These are phyloP conservation scores for Cheilinus undulatus DNA, from an alignment of 2,113 vertebrate species.

Conservation along the genomic window DNA sequence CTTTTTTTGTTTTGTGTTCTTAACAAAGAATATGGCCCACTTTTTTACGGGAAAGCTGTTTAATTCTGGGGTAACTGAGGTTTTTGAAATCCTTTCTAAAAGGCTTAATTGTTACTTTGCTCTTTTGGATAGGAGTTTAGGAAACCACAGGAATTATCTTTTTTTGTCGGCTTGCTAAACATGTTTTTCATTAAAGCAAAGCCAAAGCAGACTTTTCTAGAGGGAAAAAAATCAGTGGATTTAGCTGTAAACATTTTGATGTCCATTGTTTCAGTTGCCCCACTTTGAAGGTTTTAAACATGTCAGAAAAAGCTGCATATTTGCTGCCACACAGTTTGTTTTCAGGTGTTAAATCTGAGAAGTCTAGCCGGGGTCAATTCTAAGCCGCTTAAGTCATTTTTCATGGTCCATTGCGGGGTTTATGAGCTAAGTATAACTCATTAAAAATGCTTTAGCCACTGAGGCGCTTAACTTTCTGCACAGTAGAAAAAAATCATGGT, in stretches of 20 bases:
- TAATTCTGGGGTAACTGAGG: neutral
- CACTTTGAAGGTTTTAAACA: neutral
- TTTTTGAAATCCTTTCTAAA: neutral
- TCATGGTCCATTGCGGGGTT: slow-evolving; percentile 25
- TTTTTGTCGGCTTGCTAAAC: neutral
- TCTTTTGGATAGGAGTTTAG: neutral
- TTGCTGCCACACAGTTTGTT: slow-evolving; percentile 1
- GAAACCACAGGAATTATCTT: neutral
- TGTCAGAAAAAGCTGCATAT: neutral
- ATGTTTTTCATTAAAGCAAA: slow-evolving; percentile 33
- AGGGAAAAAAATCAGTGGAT: neutral
- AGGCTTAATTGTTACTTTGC: neutral
- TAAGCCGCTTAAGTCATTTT: slow-evolving; percentile 8
- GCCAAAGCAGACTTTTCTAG: neutral
- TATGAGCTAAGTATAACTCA: slow-evolving; percentile 58
- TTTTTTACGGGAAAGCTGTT: neutral
- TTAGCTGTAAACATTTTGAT: slow-evolving; percentile 5
- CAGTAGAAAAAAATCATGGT: neutral
- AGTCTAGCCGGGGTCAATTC: neutral
- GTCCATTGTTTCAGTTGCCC: neutral
- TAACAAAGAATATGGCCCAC: neutral
- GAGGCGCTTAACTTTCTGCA: slow-evolving; percentile 24
- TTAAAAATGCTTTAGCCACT: slow-evolving; percentile 23
- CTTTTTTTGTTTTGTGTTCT: neutral
- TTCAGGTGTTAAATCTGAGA: neutral